Conservation (phyloP, 2,888 invertebrate species). For the Scaptodrosophila latifasciaeformis region DNA sequence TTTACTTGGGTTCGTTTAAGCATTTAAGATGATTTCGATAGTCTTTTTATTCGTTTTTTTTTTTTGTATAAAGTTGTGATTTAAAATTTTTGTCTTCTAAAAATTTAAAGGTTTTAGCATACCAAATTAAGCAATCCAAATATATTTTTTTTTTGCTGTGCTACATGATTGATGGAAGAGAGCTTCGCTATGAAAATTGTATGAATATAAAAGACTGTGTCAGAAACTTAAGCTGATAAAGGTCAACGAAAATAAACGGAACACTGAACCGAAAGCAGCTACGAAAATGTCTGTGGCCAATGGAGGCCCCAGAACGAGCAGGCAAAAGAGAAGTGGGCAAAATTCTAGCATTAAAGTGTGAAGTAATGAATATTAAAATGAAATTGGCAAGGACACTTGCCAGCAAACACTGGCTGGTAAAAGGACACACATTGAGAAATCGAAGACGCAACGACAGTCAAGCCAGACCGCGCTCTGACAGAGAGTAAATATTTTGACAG, state of each 20-base stretch:
- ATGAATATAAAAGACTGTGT: not conserved
- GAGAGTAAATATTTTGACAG: conserved; percentile 73
- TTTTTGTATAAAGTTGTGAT: too few relatives aligned
- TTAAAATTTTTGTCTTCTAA: too few relatives aligned
- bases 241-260: not conserved
- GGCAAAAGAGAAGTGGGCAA: conserved; percentile 15
- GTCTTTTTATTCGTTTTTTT: too few relatives aligned
- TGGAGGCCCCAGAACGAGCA: not conserved
- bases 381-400: conserved; percentile 39
- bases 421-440: conserved; percentile 15
- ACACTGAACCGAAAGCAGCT: not conserved
- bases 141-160: too few relatives aligned
- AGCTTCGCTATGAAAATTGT: too few relatives aligned
- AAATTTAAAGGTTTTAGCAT: too few relatives aligned
- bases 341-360: conserved; percentile 46
- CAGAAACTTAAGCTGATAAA: not conserved
- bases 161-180: too few relatives aligned
- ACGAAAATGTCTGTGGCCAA: not conserved
- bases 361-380: conserved; percentile 65
- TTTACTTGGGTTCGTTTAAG: too few relatives aligned
- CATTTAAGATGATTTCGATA: too few relatives aligned
- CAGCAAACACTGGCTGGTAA: conserved; percentile 14
- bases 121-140: too few relatives aligned
- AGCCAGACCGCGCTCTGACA: conserved; percentile 36
- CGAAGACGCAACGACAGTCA: conserved; percentile 28